These are phyloP conservation scores for Diacarnus erythraeanus DNA, from an alignment of 37 sponge, comb jelly and placozoan species.

Conservation along the genomic window DNA sequence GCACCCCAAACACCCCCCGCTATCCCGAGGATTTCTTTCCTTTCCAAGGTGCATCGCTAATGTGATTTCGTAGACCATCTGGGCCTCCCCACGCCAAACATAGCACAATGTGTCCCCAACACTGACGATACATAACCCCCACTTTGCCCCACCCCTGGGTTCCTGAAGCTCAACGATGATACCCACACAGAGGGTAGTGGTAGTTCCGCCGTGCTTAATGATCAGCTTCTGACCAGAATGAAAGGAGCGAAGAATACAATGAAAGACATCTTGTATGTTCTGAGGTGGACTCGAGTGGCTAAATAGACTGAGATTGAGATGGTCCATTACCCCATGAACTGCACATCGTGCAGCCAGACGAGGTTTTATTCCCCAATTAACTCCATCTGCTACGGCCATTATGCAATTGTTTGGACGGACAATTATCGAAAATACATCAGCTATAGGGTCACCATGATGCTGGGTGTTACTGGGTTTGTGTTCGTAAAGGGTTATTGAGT, in stretches of 20 bases:
- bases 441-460: constrained; percentile 86
- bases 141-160: constrained; percentile 23
- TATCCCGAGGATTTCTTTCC: constrained; percentile 63
- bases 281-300: background rate
- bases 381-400: constrained; percentile 78
- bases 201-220: constrained; percentile 65
- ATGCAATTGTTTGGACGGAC: constrained; percentile 63
- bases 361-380: constrained; percentile 80
- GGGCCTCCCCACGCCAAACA: constrained; percentile 49
- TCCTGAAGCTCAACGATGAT: constrained; percentile 64
- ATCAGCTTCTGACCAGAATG: constrained; percentile 74
- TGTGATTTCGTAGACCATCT: constrained; percentile 72
- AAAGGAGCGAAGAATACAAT: constrained; percentile 60
- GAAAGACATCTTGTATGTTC: constrained; percentile 66
- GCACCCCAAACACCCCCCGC: constrained; percentile 77
- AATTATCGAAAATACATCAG: constrained; percentile 72
- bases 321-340: constrained; percentile 55
- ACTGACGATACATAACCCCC: constrained; percentile 75
- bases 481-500: constrained; percentile 80
- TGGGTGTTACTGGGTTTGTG: constrained; percentile 21
- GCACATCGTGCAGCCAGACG: constrained; percentile 83
- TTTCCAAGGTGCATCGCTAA: constrained; percentile 37
- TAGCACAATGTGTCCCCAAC: constrained; percentile 77
- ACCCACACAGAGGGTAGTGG: constrained; percentile 71
- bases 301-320: constrained; percentile 69